A percentile compares a stretch with the other conserved stretches of the same genome.
Conservation (phyloP, 2,888 invertebrate genomes). For the Apamea sordens region DNA sequence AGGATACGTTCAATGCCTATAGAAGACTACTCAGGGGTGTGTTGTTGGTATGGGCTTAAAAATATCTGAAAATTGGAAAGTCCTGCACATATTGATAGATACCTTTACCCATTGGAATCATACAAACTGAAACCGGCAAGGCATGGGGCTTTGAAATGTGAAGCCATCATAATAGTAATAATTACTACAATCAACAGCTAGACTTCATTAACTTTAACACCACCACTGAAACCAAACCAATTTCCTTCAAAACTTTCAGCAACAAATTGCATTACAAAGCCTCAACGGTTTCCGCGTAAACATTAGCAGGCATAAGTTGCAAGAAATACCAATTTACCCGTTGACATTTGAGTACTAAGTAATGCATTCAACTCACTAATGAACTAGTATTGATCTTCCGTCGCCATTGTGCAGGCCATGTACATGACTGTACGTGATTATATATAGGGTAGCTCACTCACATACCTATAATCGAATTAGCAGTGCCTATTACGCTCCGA, state of each 20-base stretch:
- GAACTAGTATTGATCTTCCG: conserved; percentile 73
- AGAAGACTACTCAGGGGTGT: neutral
- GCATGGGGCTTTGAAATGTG: neutral
- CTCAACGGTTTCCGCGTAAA: conserved; percentile 42
- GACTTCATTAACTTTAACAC: conserved; percentile 9
- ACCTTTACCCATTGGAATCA: neutral
- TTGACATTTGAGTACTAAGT: conserved; percentile 61
- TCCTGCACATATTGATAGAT: neutral
- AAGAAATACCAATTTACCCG: conserved; percentile 54
- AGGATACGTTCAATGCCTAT: neutral
- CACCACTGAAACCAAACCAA: conserved; percentile 9
- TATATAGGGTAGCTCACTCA: conserved; percentile 46
- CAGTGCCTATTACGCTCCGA: conserved; percentile 63
- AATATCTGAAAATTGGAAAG: neutral
- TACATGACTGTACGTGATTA: conserved; percentile 62
- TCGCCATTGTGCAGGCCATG: conserved; percentile 62
- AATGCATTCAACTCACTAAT: conserved; percentile 64
- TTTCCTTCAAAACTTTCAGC: conserved; percentile 45
- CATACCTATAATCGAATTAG: conserved; percentile 75
- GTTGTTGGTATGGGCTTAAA: neutral
- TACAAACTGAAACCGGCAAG: neutral
- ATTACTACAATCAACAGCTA: neutral
- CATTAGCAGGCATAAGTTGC: conserved; percentile 52
- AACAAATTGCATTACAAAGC: conserved; percentile 30
- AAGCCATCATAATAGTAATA: neutral